Evolutionary conservation across 2,797 vertebrate genomes (phyloP), one percentile per base, ranked within the genome.

Genomic region (Halcyon leucocephala): DNA sequence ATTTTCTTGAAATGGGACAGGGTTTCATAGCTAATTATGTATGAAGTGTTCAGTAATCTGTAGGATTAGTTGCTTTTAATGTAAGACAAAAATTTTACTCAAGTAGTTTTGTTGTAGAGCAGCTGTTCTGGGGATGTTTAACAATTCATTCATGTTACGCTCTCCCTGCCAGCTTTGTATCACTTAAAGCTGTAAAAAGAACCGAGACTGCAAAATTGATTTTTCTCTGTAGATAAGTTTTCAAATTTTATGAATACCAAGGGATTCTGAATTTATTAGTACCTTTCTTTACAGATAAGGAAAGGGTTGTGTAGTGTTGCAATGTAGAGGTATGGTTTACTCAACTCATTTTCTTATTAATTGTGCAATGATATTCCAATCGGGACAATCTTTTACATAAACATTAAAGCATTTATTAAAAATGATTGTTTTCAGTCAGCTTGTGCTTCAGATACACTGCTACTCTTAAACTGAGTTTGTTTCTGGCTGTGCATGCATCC

Each of bases 1-100:
- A 46, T 25, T 67, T 37, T 74, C 4, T 42, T 28, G 12, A 55
- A 55, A 18, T 72, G 16, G 48, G 42, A 25, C 21, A 26, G 14
- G 6, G 24, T 91, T 92, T 91, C 9, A 1, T 57, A 35, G 35
- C 24, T 82, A 58, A 66, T 73, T 82, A 44, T 84, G 21, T 35
- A 57, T 33, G 11, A 41, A 33, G 4, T 37, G 48, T 72, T 93
- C 19, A 64, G n/a, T 44, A 16, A 39, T 2, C 0, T 42, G 13
- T 82, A 58, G 62, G 64, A 73, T 69, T 87, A 92, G 72, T 89
- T 69, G 35, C 22, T 25, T 80, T 46, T n/a, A 82, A 84, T 48
- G 31, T 58, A 37, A 70, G 73, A 67, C 52, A 16, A 67, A 61
- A 82, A 46, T 7, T 28, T 52, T 90, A 44, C 25, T 86, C 2